Evolutionary conservation across 2,888 invertebrate genomes (phyloP).

Genomic region (Phengaris arion): DNA sequence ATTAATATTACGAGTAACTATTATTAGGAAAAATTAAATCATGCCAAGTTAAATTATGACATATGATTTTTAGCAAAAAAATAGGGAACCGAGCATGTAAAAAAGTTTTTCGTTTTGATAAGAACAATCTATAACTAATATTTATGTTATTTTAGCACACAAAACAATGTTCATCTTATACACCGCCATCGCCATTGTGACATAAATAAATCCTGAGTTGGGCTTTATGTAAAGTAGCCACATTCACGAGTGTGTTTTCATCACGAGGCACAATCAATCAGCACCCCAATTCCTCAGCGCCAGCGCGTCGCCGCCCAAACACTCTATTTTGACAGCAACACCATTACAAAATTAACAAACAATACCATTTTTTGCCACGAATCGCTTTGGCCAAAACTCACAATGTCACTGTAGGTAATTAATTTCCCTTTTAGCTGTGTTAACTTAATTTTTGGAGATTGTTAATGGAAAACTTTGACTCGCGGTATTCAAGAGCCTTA

Average conservation of each 20-base stretch:
- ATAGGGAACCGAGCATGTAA: no score
- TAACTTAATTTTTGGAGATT: background rate
- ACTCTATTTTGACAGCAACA: conserved; percentile 23
- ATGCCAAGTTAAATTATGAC: no score
- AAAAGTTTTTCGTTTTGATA: no score
- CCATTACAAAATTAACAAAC: conserved; percentile 25
- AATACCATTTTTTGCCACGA: conserved; percentile 15
- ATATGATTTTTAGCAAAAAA: no score
- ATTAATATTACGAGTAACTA: no score
- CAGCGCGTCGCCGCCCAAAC: conserved; percentile 17
- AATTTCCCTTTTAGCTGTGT: conserved; percentile 11
- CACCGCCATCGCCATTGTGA: no score
- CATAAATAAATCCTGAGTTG: no score
- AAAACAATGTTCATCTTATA: no score
- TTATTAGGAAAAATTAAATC: no score
- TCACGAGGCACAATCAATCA: conserved; percentile 14
- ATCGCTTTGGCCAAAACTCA: background rate
- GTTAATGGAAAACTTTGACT: conserved; percentile 1
- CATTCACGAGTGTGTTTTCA: conserved; percentile 20
- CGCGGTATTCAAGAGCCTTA: background rate
- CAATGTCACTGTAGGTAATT: conserved; percentile 11
- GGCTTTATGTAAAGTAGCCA: conserved; percentile 2
- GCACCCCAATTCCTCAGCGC: conserved; percentile 9
- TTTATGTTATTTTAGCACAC: no score
- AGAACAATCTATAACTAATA: no score